Evolutionary conservation across 2,113 vertebrate genomes (phyloP), one percentile per base, ranked within the genome.

Genomic region (human (Homo sapiens)): DNA sequence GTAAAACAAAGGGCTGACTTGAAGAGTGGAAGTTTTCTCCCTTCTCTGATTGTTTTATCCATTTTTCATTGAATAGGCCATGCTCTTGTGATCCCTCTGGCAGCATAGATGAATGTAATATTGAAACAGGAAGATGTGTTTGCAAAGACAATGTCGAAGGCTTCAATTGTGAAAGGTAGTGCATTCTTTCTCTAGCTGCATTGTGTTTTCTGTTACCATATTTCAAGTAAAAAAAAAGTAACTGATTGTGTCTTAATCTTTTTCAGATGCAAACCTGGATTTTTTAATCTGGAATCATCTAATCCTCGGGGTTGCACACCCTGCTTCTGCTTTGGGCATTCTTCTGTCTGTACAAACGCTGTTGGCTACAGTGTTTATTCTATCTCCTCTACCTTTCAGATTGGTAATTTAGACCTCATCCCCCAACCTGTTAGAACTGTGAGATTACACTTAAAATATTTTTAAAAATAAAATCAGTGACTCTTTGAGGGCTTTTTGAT

Each of bases 291-390:
- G 99, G 99, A 99, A 90, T 89, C 97, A 1, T 98, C 97, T 78
- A 99, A 99, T 95, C 98, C 99, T 11, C 99, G 98, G 89, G 99
- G 99, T 87, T 99, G 99, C 98, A 99, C 99, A 0, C 99, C 99
- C 0, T 99, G 99, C 93, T 99, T 99, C 98, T 99, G 99, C 98
- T 99, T 99, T 95, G 99, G 99, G 25, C 99, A 99, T 98, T 99
- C 99, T 1, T 99, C 99, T 0, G 99, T 99, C 93, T 99, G 99
- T 79, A 98, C 99, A 68, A 99, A 84, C 7, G 99, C 99, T 0
- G 59, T 98, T 0, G 99, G 99, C 97, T 99, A 99, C 98, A 99
- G 99, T 94, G 59, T 98, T 12, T 98, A 99, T 97, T 91, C 97
- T 48, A 88, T 99, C 97, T 98, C 98, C 55, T 99, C 99, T 3